A percentile compares a stretch with the other conserved stretches of the same genome.
Evolutionary conservation across 2,113 vertebrate species (phyloP).

Genomic region (Drymodes brunneopygia): DNA sequence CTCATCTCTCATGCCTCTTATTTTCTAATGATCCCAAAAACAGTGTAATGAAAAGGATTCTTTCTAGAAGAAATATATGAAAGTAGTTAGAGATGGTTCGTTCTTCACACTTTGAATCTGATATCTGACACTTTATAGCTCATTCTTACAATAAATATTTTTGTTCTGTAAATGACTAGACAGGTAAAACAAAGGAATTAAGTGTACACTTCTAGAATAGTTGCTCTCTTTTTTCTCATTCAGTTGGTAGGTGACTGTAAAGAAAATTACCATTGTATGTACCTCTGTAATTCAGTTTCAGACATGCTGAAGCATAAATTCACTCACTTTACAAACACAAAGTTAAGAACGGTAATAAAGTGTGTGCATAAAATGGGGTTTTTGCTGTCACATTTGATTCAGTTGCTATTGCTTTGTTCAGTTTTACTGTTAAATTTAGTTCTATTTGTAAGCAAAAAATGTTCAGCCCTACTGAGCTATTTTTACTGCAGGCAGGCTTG

Average conservation of each 20-base stretch:
- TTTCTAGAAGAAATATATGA: neutral
- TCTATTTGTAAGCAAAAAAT: neutral
- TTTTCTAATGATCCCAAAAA: neutral
- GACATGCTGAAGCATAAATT: constrained; percentile 16
- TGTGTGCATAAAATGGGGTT: neutral
- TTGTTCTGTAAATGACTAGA: neutral
- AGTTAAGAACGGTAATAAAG: constrained; percentile 50
- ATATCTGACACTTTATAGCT: neutral
- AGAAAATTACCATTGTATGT: neutral
- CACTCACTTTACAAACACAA: neutral
- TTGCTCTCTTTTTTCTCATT: neutral
- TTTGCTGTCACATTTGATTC: constrained; percentile 45
- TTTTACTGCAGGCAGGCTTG: neutral
- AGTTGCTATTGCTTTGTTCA: neutral
- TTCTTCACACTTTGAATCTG: neutral
- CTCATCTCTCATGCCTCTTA: neutral
- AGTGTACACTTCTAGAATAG: neutral
- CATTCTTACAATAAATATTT: neutral
- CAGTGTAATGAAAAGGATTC: neutral
- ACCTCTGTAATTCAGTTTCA: constrained; percentile 8
- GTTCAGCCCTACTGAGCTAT: neutral
- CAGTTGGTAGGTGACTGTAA: neutral
- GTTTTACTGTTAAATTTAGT: neutral
- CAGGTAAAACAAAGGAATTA: neutral
- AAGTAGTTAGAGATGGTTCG: neutral